A percentile compares a stretch with the other conserved stretches of the same genome.
phyloP scores from a whole-genome alignment of 2,888 invertebrate genomes.

The Blastobasis lacticolella region DNA sequence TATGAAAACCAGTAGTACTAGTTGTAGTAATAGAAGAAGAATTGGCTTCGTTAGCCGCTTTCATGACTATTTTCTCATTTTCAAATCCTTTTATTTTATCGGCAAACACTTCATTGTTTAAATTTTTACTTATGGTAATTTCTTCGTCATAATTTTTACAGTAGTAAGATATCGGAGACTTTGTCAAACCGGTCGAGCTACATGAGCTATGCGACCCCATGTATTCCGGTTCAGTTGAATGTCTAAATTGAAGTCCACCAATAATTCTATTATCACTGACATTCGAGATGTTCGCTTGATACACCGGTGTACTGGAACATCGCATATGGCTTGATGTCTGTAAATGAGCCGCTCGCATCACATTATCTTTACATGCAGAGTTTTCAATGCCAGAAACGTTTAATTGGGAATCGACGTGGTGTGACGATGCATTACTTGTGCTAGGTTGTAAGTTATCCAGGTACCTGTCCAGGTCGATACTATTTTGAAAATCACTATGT shows the following conservation, averaged over 20 bases:
- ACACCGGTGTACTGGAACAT: slow-evolving; percentile 56
- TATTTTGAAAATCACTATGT: slow-evolving; percentile 59
- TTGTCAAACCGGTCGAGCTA: slow-evolving; percentile 45
- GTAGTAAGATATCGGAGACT: slow-evolving; percentile 65
- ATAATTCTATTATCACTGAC: slow-evolving; percentile 25
- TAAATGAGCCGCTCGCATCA: slow-evolving; percentile 25
- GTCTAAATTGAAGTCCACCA: slow-evolving; percentile 27
- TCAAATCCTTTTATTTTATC: slow-evolving; percentile 67
- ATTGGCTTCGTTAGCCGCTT: slow-evolving; percentile 42
- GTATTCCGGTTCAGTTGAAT: slow-evolving; percentile 42
- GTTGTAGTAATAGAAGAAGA: slow-evolving; percentile 54
- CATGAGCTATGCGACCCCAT: slow-evolving; percentile 53
- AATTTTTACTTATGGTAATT: slow-evolving; percentile 51
- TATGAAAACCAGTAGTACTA: slow-evolving; percentile 68
- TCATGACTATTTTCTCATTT: slow-evolving; percentile 48
- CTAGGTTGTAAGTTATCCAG: slow-evolving; percentile 77
- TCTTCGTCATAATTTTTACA: slow-evolving; percentile 59
- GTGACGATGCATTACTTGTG: slow-evolving; percentile 26
- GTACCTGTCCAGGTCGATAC: slow-evolving; percentile 80
- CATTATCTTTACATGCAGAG: slow-evolving; percentile 35
- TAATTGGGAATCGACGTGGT: slow-evolving; percentile 23
- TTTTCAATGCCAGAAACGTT: slow-evolving; percentile 27
- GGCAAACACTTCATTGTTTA: slow-evolving; percentile 49
- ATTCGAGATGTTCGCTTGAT: slow-evolving; percentile 26
- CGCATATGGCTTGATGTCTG: slow-evolving; percentile 33